A percentile compares a stretch with the other conserved stretches of the same genome.
Conservation (phyloP, 2,888 invertebrate genomes). For the Exephanes ischioxanthus region DNA sequence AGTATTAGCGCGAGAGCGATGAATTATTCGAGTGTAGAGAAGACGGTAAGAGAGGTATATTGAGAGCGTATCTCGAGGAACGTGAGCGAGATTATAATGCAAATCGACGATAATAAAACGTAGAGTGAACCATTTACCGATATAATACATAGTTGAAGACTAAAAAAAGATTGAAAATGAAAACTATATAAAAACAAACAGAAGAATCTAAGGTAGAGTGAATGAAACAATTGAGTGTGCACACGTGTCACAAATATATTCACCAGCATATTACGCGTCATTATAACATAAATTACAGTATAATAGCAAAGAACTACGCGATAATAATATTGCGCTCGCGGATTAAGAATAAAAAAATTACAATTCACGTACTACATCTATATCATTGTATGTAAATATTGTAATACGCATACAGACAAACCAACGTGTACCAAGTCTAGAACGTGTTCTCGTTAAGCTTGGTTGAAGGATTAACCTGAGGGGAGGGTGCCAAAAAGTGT, state of each 20-base stretch:
- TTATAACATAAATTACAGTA: slow-evolving; percentile 42
- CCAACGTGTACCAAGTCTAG: slow-evolving; percentile 38
- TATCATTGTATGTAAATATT: slow-evolving; percentile 64
- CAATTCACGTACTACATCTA: slow-evolving; percentile 40
- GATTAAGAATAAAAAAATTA: slow-evolving; percentile 24
- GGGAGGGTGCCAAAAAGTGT: slow-evolving; percentile 74
- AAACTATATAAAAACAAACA: slow-evolving; percentile 1
- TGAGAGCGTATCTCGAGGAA: slow-evolving; percentile 29
- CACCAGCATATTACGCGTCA: slow-evolving; percentile 38
- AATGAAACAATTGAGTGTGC: slow-evolving; percentile 37
- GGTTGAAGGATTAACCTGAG: slow-evolving; percentile 63
- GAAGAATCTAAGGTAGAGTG: slow-evolving; percentile 33
- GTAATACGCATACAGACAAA: slow-evolving; percentile 44
- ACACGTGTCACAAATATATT: slow-evolving; percentile 57
- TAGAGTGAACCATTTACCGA: slow-evolving; percentile 18
- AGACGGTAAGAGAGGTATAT: slow-evolving; percentile 19
- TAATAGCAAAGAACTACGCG: slow-evolving; percentile 41
- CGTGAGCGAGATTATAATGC: slow-evolving; percentile 15
- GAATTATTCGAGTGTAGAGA: slow-evolving; percentile 44
- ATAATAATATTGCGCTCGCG: slow-evolving; percentile 34
- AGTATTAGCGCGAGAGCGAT: slow-evolving; percentile 42
- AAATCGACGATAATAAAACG: slow-evolving; percentile 28
- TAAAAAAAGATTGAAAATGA: background rate
- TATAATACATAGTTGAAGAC: slow-evolving; percentile 17
- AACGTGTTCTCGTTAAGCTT: slow-evolving; percentile 61